A percentile compares a stretch with the other conserved stretches of the same genome.
Conservation (phyloP, 2,113 vertebrate genomes). For the Zosterops lateralis region DNA sequence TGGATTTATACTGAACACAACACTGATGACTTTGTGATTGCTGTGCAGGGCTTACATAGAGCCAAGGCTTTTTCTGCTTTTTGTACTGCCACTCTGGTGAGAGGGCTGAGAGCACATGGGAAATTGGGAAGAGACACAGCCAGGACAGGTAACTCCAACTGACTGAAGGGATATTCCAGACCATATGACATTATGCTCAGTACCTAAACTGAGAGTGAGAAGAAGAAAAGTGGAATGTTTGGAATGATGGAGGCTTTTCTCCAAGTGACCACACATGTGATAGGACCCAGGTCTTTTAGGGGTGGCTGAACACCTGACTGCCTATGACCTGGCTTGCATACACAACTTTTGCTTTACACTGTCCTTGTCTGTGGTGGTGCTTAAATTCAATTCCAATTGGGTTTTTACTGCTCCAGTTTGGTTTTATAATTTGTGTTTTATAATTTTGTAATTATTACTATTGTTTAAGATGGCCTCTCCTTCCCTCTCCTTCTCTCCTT, state of each 20-base stretch:
- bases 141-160: neutral
- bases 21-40: neutral
- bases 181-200: neutral
- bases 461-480: too few relatives aligned
- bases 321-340: neutral
- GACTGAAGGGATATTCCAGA: neutral
- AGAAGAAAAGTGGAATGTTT: neutral
- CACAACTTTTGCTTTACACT: neutral
- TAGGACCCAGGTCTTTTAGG: neutral
- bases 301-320: neutral
- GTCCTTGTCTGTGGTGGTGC: too few relatives aligned
- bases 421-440: too few relatives aligned
- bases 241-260: neutral
- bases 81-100: too few relatives aligned
- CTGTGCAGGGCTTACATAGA: neutral
- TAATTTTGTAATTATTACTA: too few relatives aligned
- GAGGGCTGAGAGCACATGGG: accelerated
- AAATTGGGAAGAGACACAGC: neutral
- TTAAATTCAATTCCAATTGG: too few relatives aligned
- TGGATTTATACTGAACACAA: neutral
- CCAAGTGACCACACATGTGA: neutral
- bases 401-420: too few relatives aligned
- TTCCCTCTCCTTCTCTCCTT: too few relatives aligned
- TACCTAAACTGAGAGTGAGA: neutral
- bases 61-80: neutral